Conservation (phyloP, 2,888 invertebrate genomes). For the Phyto melanocephala region DNA sequence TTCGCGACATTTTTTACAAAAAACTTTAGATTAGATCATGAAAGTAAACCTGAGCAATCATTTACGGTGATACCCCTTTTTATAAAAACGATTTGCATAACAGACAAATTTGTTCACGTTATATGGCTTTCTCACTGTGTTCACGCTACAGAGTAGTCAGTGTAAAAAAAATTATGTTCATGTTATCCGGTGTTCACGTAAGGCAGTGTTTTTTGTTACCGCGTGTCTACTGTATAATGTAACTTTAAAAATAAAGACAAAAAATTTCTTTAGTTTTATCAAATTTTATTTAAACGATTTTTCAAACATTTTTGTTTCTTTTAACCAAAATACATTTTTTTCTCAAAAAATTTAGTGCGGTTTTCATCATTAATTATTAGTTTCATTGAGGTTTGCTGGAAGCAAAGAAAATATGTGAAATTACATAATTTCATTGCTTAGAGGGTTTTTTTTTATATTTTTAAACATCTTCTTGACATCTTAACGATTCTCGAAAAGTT, state of each 20-base stretch:
- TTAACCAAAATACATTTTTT: slow-evolving; percentile 68
- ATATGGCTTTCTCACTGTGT: too few species aligned
- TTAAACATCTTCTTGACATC: neutral
- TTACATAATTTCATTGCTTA: slow-evolving; percentile 15
- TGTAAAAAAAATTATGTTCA: too few species aligned
- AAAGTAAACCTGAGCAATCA: too few species aligned
- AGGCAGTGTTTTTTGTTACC: too few species aligned
- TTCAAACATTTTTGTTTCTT: slow-evolving; percentile 66
- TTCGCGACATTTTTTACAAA: too few species aligned
- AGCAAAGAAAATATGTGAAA: slow-evolving; percentile 20
- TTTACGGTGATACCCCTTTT: too few species aligned
- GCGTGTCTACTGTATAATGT: too few species aligned
- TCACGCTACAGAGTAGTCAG: too few species aligned
- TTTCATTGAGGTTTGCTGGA: slow-evolving; percentile 22
- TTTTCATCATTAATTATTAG: slow-evolving; percentile 44
- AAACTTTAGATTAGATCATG: neutral
- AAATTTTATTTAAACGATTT: slow-evolving; percentile 68
- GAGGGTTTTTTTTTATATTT: neutral
- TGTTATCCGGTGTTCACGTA: too few species aligned
- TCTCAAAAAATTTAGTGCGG: neutral
- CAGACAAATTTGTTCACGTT: too few species aligned
- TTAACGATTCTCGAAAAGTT: neutral
- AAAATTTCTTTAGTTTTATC: slow-evolving; percentile 56
- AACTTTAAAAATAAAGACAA: neutral
- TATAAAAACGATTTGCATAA: too few species aligned